These are phyloP conservation scores for Myotis yumanensis DNA, from an alignment of 2,113 vertebrate species.

Conservation along the genomic window DNA sequence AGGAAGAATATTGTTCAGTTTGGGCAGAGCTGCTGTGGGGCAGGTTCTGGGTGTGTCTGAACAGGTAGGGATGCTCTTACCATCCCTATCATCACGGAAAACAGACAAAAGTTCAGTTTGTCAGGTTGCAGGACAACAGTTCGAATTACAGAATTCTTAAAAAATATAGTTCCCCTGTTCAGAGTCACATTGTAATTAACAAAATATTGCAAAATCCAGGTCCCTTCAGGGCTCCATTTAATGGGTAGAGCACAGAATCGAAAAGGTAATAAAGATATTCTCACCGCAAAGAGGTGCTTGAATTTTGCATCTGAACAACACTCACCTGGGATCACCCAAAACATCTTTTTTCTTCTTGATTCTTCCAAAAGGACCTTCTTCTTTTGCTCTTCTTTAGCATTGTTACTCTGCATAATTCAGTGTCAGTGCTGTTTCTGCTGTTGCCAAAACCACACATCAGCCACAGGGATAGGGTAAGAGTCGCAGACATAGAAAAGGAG, in stretches of 20 bases:
- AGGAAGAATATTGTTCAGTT: slow-evolving; percentile 49
- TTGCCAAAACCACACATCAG: background rate
- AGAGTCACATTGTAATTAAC: slow-evolving; percentile 65
- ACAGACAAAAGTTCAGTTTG: background rate
- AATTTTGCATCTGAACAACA: slow-evolving; percentile 54
- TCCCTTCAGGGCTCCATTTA: slow-evolving; percentile 61
- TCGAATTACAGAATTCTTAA: slow-evolving; percentile 52
- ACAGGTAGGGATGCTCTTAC: slow-evolving; percentile 15
- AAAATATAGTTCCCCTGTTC: slow-evolving; percentile 61
- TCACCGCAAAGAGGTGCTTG: slow-evolving; percentile 38
- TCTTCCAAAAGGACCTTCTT: background rate
- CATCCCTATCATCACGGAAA: background rate
- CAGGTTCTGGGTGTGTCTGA: background rate
- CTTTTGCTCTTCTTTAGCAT: background rate
- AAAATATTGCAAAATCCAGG: slow-evolving; percentile 60
- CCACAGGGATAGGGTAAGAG: background rate
- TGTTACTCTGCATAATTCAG: background rate
- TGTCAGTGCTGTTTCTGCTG: background rate
- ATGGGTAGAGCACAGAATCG: slow-evolving; percentile 65
- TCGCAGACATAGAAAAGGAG: background rate
- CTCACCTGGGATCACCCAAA: background rate
- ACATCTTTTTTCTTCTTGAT: background rate
- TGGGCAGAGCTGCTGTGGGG: background rate
- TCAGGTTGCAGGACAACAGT: slow-evolving; percentile 46
- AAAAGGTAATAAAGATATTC: slow-evolving; percentile 67